Conservation (phyloP, 2,888 invertebrate genomes). For the Ochropleura leucogaster region DNA sequence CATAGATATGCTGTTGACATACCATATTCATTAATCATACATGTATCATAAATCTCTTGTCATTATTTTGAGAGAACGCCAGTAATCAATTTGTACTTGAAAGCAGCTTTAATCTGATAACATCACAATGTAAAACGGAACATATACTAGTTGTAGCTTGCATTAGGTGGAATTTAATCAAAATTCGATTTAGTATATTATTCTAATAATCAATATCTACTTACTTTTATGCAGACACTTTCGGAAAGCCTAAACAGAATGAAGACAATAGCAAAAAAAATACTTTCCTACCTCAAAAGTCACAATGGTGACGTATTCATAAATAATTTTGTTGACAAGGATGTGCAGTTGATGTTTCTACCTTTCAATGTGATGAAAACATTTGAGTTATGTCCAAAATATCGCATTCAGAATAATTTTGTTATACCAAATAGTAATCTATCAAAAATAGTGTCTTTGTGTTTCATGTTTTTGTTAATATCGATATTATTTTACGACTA, state of each 20-base stretch:
- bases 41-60: background rate
- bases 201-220: background rate
- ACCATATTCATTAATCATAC: background rate
- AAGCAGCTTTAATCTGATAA: background rate
- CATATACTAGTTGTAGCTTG: no score
- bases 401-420: background rate
- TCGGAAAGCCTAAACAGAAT: background rate
- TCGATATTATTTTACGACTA: background rate
- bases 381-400: background rate
- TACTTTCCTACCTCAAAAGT: background rate
- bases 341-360: background rate
- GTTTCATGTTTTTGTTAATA: background rate
- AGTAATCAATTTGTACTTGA: background rate
- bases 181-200: background rate
- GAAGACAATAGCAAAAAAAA: background rate
- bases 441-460: background rate
- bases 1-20: background rate
- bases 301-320: background rate
- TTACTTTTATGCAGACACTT: background rate
- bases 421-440: background rate
- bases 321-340: background rate
- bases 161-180: background rate
- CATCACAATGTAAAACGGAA: background rate
- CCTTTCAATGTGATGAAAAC: background rate
- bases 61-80: background rate